Evolutionary conservation across 2,797 vertebrate genomes (phyloP).

Genomic region (Chelon auratus): DNA sequence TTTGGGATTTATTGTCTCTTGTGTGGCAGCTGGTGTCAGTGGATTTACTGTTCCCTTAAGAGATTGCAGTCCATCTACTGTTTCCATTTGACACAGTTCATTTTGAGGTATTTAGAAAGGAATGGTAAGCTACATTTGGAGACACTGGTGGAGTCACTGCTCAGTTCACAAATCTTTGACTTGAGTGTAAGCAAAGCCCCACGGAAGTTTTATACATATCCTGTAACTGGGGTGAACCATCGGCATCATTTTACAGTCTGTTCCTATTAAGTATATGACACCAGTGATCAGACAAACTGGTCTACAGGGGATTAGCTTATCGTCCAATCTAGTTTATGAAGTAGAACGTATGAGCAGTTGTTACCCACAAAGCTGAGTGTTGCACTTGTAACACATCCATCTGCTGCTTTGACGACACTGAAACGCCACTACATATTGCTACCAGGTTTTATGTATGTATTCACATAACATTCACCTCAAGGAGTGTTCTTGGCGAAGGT

Average conservation of each 20-base stretch:
- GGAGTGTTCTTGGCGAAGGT: slow-evolving; percentile 5
- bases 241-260: slow-evolving; percentile 16
- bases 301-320: slow-evolving; percentile 15
- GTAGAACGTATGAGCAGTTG: slow-evolving; percentile 43
- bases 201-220: slow-evolving; percentile 2
- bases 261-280: slow-evolving; percentile 27
- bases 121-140: not conserved
- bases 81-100: not conserved
- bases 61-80: slow-evolving; percentile 5
- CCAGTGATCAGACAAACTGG: slow-evolving; percentile 14
- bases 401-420: not conserved
- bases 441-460: not conserved
- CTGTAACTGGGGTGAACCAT: slow-evolving; percentile 9
- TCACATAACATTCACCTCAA: slow-evolving; percentile 5
- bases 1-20: slow-evolving; percentile 34
- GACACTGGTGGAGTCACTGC: not conserved
- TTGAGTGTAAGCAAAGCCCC: slow-evolving; percentile 11
- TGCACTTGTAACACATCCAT: slow-evolving; percentile 10
- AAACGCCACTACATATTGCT: not conserved
- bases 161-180: not conserved
- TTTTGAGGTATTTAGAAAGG: not conserved
- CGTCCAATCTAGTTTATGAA: slow-evolving; percentile 42
- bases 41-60: slow-evolving; percentile 15
- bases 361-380: slow-evolving; percentile 30
- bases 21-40: slow-evolving; percentile 19